Percentiles rank a stretch among this genome's conserved stretches.
These are phyloP conservation scores for Chironomus tepperi DNA, from an alignment of 1,140 invertebrate species.

Conservation along the genomic window DNA sequence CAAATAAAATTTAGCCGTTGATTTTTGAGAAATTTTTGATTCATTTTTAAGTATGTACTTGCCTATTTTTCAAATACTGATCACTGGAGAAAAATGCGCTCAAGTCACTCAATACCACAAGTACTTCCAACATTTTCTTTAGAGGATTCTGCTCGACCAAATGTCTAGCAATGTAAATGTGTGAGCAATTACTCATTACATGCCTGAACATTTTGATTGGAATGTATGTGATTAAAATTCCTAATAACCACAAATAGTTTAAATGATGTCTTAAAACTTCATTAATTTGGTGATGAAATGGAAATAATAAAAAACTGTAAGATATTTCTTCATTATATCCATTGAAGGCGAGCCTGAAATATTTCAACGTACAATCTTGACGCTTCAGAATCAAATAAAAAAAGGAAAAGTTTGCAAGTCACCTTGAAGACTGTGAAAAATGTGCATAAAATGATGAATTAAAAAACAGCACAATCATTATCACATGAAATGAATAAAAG, in stretches of 20 bases:
- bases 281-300: neutral
- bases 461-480: neutral
- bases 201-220: neutral
- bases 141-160: neutral
- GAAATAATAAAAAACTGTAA: neutral
- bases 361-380: neutral
- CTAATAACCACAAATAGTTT: neutral
- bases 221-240: conserved; percentile 2
- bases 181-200: conserved; percentile 1
- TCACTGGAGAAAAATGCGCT: too few species aligned
- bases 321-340: neutral
- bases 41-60: too few species aligned
- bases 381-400: neutral
- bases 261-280: neutral
- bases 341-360: neutral
- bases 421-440: conserved; percentile 3
- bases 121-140: too few species aligned
- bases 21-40: too few species aligned
- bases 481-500: conserved; percentile 14
- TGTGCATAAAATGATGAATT: conserved; percentile 14
- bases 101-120: too few species aligned
- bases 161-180: neutral
- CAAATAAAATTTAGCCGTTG: too few species aligned
- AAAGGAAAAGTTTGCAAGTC: conserved; percentile 12
- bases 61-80: too few species aligned